Percentiles rank a stretch among this genome's conserved stretches.
phyloP scores from a whole-genome alignment of 1,140 invertebrate species.

The Papilio polyxenes region DNA sequence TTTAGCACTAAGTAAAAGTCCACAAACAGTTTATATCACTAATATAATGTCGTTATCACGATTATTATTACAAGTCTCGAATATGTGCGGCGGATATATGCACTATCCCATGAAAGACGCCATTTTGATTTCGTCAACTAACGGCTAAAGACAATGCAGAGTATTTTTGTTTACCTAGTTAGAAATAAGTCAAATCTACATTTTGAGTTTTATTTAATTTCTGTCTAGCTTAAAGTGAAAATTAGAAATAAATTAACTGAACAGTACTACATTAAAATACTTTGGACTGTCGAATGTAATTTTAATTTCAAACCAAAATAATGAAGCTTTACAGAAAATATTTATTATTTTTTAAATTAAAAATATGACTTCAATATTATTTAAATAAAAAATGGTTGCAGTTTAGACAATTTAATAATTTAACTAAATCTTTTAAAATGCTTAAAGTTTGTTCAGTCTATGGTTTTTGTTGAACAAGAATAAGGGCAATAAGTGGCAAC shows the following conservation, averaged over 20 bases:
- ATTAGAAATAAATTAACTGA: background rate
- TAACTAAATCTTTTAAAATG: background rate
- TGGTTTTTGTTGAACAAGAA: background rate
- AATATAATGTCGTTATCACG: constrained; percentile 63
- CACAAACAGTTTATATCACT: constrained; percentile 57
- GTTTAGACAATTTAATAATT: too few species aligned
- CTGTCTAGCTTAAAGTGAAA: background rate
- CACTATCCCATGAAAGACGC: constrained; percentile 76
- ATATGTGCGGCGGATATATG: constrained; percentile 74
- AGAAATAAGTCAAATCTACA: background rate
- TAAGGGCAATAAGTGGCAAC: constrained; percentile 48
- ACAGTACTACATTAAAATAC: background rate
- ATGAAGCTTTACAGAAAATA: too few species aligned
- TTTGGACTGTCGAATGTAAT: background rate
- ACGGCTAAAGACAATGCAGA: constrained; percentile 64
- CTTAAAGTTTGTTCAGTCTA: background rate
- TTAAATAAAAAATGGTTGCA: too few species aligned
- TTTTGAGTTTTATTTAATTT: background rate
- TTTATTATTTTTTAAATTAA: too few species aligned
- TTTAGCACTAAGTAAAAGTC: constrained; percentile 58
- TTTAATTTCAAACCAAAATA: background rate
- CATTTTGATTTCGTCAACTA: constrained; percentile 81
- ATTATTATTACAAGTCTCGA: constrained; percentile 55
- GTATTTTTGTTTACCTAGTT: constrained; percentile 37
- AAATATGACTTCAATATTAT: too few species aligned